phyloP scores from a whole-genome alignment of 2,888 invertebrate species.

The Eurytoma californica region DNA sequence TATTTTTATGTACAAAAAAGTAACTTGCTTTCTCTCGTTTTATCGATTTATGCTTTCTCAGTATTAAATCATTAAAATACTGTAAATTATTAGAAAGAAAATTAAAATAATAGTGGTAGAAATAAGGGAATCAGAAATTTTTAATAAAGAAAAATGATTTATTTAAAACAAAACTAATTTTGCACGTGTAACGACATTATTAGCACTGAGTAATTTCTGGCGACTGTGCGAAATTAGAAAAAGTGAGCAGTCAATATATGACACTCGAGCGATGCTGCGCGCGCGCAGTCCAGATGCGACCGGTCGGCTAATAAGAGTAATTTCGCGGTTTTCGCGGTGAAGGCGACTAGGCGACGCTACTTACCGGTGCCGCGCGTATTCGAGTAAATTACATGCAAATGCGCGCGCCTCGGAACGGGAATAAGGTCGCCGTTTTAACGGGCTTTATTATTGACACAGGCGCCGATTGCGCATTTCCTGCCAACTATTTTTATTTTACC shows the following conservation, averaged over 20 bases:
- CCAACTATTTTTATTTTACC: neutral
- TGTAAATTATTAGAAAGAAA: too few relatives aligned
- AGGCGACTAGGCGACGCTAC: slow-evolving; percentile 23
- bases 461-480: slow-evolving; percentile 46
- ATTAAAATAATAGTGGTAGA: too few relatives aligned
- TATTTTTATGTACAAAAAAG: too few relatives aligned
- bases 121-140: too few relatives aligned
- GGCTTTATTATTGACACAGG: slow-evolving; percentile 58
- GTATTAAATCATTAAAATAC: too few relatives aligned
- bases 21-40: too few relatives aligned
- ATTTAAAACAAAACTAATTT: too few relatives aligned
- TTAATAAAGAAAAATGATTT: too few relatives aligned
- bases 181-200: slow-evolving; percentile 1
- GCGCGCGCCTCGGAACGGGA: slow-evolving; percentile 60
- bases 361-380: slow-evolving; percentile 55
- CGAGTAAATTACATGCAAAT: slow-evolving; percentile 66
- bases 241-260: slow-evolving; percentile 26
- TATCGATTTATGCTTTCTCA: too few relatives aligned
- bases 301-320: slow-evolving; percentile 42
- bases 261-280: slow-evolving; percentile 9
- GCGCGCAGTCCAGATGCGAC: neutral
- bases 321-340: slow-evolving; percentile 58
- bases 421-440: slow-evolving; percentile 59
- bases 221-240: slow-evolving; percentile 3
- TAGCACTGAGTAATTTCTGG: slow-evolving; percentile 16